Base-by-base conservation (phyloP, 2,888 invertebrate species). In the Callyntrura sp. region DNA sequence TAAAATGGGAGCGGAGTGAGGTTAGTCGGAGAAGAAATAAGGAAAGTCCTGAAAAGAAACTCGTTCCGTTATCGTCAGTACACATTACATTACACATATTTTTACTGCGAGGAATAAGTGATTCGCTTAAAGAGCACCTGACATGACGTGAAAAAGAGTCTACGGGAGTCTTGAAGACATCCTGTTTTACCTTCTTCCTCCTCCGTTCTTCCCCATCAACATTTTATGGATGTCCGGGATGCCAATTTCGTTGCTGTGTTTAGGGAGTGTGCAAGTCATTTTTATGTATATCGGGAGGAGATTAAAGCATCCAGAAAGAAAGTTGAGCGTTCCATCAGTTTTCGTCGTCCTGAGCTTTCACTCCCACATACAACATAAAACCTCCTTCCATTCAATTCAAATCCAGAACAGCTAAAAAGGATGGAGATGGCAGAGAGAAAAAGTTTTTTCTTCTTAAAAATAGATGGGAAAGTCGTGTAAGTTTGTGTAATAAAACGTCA, bases 401-500 rank as follows among this genome's bases (percentile, higher is more conserved):
- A 14, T 48, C 9, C 12, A 73, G 17, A 43, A 73, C 45, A 73
- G 45, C 14, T 68, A 12, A 35, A 35, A 6, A 35, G 35, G 12
- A 23, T 23, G 23, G 2, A 23, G 1, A 51, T 6, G 14, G 9
- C 2, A 2, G 23, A 60, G 23, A 68, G 35, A 62, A 8, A 73
- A 73, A 73, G 70, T 73, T 73, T 68, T 73, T n/a, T 28, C n/a
- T 28, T 65, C 70, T 17, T 11, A 17, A 73, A 73, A 73, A n/a
- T n/a, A 45, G 70, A 78, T 55, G 51, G 78, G 25, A 12, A 51
- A 78, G 78, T 17, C 25, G n/a, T 78, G 78, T 55, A 28, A 78
- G n/a, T 55, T 51, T 55, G 55, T 55, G 78, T 28, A 78, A 78
- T 78, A 55, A 78, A 78, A 78, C 78, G 78, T 78, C 78, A 78